Evolutionary conservation across 2,888 invertebrate species (phyloP), one percentile per base, ranked within the genome.

Genomic region (Geophilus truncorum): DNA sequence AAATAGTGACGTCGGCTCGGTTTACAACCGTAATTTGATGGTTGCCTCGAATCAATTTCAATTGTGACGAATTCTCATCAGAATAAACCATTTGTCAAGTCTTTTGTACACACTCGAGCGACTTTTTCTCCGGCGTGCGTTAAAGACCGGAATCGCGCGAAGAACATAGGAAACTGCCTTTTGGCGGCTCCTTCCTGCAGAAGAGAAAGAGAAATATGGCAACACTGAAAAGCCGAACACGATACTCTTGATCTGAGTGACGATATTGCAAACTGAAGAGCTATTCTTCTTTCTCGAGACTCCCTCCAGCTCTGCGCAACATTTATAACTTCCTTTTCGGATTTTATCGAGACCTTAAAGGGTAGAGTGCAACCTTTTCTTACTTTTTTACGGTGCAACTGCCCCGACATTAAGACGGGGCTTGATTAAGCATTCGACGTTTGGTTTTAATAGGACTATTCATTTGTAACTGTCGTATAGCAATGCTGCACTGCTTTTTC

Each of bases 171-270:
- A 70, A 70, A 70, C 70, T 28, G 25, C 70, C 70, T 70, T 23
- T 70, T 28, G 70, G 70, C 28, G 70, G 70, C 28, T 70, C n/a
- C 70, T 70, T 70, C 70, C 70, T 70, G 25, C 28, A 25, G 12
- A 4, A 28, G 70, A 70, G 70, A 70, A 57, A 28, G 70, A 70
- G 70, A 70, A 28, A 70, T 28, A 70, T 70, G 28, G 70, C 70
- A 70, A 70, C 70, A 25, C 25, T 28, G 70, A 70, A 70, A 70
- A 70, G 70, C 70, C 28, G 70, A 70, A 70, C 70, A 70, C 70
- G 70, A 70, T 70, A 70, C 70, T 70, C 70, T 70, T 70, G 70
- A 70, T 70, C 70, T 70, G 70, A 70, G 70, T 70, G 70, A 70
- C 70, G 70, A 70, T 70, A 70, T 70, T 70, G 70, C 70, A 70